Percentiles rank a stretch among this genome's conserved stretches.
Evolutionary conservation across 2,797 vertebrate genomes (phyloP).

Genomic region (Pteronotus mesoamericanus): DNA sequence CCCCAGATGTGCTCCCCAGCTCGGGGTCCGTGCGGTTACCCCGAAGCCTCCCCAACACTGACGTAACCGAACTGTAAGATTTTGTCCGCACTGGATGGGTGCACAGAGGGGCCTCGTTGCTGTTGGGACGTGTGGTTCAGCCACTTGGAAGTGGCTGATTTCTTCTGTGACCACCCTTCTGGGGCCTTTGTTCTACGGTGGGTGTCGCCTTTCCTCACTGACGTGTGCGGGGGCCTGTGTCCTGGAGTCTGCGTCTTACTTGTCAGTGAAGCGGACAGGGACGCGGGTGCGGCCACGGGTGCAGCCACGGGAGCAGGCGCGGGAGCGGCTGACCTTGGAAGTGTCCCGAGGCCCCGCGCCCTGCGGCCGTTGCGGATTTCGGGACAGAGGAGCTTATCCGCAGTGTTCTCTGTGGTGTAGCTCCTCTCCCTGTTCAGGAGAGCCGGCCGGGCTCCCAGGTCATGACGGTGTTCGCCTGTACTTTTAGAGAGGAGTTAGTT

Average conservation of each 20-base stretch:
- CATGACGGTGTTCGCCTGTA: accelerated
- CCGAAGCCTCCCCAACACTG: background rate
- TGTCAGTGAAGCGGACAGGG: no score
- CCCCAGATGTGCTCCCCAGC: accelerated
- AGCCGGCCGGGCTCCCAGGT: background rate
- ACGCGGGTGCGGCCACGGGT: no score
- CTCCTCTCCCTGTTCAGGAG: accelerated
- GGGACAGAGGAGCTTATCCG: accelerated
- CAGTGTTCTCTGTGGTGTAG: accelerated
- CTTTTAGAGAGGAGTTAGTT: background rate
- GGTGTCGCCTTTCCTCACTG: accelerated
- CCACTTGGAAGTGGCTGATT: background rate
- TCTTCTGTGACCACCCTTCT: accelerated
- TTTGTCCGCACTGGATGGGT: background rate
- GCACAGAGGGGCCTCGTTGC: accelerated
- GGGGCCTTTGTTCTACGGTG: background rate
- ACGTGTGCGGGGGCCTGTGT: accelerated
- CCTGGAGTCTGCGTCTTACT: background rate
- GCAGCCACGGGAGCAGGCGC: no score
- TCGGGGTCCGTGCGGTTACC: accelerated
- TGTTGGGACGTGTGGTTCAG: background rate
- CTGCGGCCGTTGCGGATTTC: accelerated
- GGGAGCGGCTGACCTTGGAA: no score
- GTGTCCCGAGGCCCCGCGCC: accelerated
- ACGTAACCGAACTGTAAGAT: accelerated